Evolutionary conservation across 2,888 invertebrate genomes (phyloP), one percentile per base, ranked within the genome.

Genomic region (Lagria hirta): DNA sequence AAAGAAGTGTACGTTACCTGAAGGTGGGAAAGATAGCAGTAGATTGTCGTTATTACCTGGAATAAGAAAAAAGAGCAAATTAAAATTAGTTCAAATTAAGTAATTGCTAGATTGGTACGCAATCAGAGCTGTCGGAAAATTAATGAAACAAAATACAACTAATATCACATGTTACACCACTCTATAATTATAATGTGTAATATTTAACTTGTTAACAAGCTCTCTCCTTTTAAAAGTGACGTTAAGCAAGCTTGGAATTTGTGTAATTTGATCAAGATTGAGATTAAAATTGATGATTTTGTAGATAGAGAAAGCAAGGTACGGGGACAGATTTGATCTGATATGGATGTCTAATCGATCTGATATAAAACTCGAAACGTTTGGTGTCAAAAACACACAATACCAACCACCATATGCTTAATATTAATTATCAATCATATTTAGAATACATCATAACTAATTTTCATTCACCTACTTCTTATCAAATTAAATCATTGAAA

Each of bases 191-290:
- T 22, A n/a, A 24, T 33, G 30, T 21, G 28, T 28, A 37, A 44
- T 38, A 44, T 44, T 44, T 37, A 34, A 30, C 38, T 45, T 45
- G 45, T 45, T 45, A 40, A 45, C 33, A 38, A 45, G 45, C 32
- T 29, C 40, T 33, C 18, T 33, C 34, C 18, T 38, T 45, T 40
- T 45, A 32, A 38, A 35, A 34, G 23, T 17, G 22, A 30, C 35
- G 35, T 38, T 37, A 27, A 26, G 35, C 13, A 27, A 6, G 36
- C 37, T 32, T n/a, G 16, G 44, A 44, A 44, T 44, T 44, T 22
- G 36, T 43, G 43, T 36, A 36, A 43, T 35, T 35, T 36, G 43
- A 43, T 36, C n/a, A n/a, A n/a, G n/a, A n/a, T n/a, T n/a, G n/a
- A n/a, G n/a, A n/a, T n/a, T n/a, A n/a, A n/a, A n/a, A n/a, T n/a